phyloP scores from a whole-genome alignment of 2,888 invertebrate species.

The Boloria selene region DNA sequence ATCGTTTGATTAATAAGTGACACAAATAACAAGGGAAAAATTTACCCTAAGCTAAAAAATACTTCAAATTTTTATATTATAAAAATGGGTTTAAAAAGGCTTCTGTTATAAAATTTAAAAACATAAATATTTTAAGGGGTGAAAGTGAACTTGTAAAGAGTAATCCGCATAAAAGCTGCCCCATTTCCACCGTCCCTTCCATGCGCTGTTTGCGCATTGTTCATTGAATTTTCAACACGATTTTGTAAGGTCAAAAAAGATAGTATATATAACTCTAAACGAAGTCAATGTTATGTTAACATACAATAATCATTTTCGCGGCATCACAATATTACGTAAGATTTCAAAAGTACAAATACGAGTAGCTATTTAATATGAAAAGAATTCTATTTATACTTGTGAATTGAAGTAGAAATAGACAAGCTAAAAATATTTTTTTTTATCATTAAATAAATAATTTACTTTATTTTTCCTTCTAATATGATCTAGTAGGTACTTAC shows the following conservation, averaged over 20 bases:
- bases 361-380: neutral
- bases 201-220: constrained; percentile 50
- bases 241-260: constrained; percentile 48
- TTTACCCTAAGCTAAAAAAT: no score
- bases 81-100: no score
- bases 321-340: constrained; percentile 9
- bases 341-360: constrained; percentile 11
- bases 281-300: constrained; percentile 52
- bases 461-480: no score
- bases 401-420: neutral
- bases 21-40: no score
- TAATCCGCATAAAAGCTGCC: constrained; percentile 48
- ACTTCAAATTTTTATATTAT: no score
- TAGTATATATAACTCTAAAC: constrained; percentile 47
- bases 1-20: no score
- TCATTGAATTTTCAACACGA: constrained; percentile 54
- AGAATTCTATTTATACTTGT: constrained; percentile 1
- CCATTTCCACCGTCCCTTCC: constrained; percentile 37
- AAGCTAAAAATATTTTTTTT: neutral
- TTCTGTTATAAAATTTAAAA: no score
- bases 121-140: neutral
- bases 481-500: no score
- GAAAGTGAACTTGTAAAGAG: neutral
- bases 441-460: no score
- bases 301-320: constrained; percentile 41